These are phyloP conservation scores for Epizoanthus rinbou DNA, from an alignment of 92 coral and sea anemone species.

Conservation along the genomic window DNA sequence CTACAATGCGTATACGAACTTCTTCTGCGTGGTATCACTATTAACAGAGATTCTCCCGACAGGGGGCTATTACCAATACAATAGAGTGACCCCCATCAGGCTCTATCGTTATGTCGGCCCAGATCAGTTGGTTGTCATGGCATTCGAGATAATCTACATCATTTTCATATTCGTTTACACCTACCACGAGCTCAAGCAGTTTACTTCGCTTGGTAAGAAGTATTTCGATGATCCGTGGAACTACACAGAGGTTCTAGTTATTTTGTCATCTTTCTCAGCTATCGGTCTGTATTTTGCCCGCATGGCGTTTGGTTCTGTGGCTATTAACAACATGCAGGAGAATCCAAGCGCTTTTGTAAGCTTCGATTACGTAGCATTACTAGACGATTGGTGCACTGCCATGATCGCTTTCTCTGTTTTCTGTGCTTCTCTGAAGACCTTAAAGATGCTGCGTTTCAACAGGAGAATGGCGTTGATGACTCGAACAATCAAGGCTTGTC, in stretches of 20 bases:
- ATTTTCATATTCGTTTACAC: slow-evolving; percentile 68
- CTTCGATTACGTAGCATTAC: slow-evolving; percentile 76
- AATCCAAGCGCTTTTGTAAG: slow-evolving; percentile 67
- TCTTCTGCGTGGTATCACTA: slow-evolving; percentile 78
- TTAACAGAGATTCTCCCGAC: slow-evolving; percentile 81
- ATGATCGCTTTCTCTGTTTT: slow-evolving; percentile 77
- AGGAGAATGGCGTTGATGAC: slow-evolving; percentile 76
- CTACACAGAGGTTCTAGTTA: slow-evolving; percentile 73
- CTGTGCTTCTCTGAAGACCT: slow-evolving; percentile 69
- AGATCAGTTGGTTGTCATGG: slow-evolving; percentile 73
- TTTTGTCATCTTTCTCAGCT: slow-evolving; percentile 73
- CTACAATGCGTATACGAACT: slow-evolving; percentile 77
- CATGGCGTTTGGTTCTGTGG: slow-evolving; percentile 65
- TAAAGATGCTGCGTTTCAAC: slow-evolving; percentile 83
- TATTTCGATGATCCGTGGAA: slow-evolving; percentile 85
- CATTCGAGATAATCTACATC: slow-evolving; percentile 72
- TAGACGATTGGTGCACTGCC: slow-evolving; percentile 71
- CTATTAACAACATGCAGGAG: slow-evolving; percentile 68
- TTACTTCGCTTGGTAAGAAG: slow-evolving; percentile 63
- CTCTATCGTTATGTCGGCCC: slow-evolving; percentile 83
- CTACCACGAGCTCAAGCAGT: slow-evolving; percentile 79
- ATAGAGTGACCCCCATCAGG: slow-evolving; percentile 65
- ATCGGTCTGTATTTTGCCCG: slow-evolving; percentile 82
- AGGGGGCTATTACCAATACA: slow-evolving; percentile 81
- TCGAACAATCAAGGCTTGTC: slow-evolving; percentile 70